Conservation (phyloP, 2,113 vertebrate species). For the Paramisgurnus dabryanus region DNA sequence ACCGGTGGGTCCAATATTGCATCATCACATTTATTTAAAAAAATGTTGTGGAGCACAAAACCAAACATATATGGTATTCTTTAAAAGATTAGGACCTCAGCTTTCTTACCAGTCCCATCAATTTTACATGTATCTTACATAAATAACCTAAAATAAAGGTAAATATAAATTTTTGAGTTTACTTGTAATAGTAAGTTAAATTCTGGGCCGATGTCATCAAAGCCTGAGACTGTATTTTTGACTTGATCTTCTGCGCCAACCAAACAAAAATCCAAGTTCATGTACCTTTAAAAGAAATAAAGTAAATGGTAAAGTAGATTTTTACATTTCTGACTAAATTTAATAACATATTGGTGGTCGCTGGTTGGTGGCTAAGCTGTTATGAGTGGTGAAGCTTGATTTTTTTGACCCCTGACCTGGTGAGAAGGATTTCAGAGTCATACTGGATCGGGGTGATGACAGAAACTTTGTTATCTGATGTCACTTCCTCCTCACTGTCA, state of each 20-base stretch:
- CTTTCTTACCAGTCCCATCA: too few species aligned
- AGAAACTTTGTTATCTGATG: conserved; percentile 71
- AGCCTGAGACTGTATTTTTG: conserved; percentile 68
- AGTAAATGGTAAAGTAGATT: neutral
- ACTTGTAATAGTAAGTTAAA: conserved; percentile 57
- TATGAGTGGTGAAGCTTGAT: neutral
- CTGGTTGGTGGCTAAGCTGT: neutral
- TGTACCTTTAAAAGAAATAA: conserved; percentile 68
- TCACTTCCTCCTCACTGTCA: conserved; percentile 76
- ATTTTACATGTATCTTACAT: too few species aligned
- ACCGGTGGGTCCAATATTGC: neutral
- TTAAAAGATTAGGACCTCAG: too few species aligned
- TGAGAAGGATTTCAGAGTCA: conserved; percentile 80
- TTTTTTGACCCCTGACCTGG: conserved; percentile 69
- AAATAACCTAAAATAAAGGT: too few species aligned
- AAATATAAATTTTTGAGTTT: neutral
- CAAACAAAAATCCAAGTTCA: conserved; percentile 79
- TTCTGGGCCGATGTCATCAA: conserved; percentile 80
- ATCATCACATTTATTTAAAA: neutral
- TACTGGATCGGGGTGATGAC: conserved; percentile 76
- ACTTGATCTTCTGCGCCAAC: conserved; percentile 67
- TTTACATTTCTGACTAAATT: neutral
- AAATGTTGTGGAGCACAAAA: too few species aligned
- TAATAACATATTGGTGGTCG: neutral
- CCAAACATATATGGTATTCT: too few species aligned